Evolutionary conservation across 2,113 vertebrate species (phyloP).

Genomic region (Machaerirhynchus nigripectus): DNA sequence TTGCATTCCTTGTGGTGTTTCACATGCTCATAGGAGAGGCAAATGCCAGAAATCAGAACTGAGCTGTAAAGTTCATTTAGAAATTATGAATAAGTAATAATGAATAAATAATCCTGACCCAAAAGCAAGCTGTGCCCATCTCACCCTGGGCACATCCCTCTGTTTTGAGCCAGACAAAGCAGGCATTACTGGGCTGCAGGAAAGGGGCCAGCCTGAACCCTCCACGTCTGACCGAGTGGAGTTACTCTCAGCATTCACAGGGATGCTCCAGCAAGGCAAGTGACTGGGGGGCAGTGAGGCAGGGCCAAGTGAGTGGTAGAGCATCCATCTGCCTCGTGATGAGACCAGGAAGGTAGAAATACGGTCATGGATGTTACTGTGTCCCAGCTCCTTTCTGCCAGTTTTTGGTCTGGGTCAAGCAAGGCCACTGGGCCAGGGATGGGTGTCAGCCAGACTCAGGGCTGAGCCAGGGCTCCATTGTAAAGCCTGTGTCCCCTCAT

Average conservation of each 20-base stretch:
- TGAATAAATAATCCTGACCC: not conserved
- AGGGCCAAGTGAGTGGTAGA: rapidly evolving
- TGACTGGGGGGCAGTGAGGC: not conserved
- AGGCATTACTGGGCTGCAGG: not conserved
- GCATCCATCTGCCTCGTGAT: not conserved
- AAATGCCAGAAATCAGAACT: not conserved
- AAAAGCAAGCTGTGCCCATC: rapidly evolving
- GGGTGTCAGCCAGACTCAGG: not conserved
- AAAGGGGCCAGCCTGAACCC: not conserved
- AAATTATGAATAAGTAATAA: not conserved
- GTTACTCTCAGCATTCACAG: rapidly evolving
- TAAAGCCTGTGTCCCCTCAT: not conserved
- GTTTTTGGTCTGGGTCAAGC: not conserved
- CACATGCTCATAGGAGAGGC: not conserved
- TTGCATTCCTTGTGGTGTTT: not conserved
- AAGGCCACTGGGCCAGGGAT: not conserved
- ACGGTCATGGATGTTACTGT: rapidly evolving
- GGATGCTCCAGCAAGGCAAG: not conserved
- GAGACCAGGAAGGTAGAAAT: not conserved
- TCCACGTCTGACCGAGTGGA: rapidly evolving
- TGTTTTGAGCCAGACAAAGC: not conserved
- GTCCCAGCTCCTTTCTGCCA: not conserved
- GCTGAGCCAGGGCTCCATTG: not conserved
- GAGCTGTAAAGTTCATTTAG: not conserved
- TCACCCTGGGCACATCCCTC: not conserved